Percentiles rank a stretch among this genome's conserved stretches.
Evolutionary conservation across 2,113 vertebrate species (phyloP).

Genomic region (Echinops telfairi): DNA sequence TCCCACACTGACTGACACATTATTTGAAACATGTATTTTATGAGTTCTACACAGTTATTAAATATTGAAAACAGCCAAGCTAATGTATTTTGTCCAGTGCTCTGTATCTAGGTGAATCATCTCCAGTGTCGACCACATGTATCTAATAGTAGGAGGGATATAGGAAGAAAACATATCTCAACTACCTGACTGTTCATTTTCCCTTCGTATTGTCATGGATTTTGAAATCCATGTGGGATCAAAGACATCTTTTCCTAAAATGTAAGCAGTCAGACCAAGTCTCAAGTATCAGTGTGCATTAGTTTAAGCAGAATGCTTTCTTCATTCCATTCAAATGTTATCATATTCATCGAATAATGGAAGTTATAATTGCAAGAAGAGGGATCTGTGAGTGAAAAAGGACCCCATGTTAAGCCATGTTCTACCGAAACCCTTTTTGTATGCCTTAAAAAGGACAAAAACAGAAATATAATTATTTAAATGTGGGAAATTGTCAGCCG

Average conservation of each 20-base stretch:
- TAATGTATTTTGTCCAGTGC: background rate
- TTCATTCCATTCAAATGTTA: conserved; percentile 52
- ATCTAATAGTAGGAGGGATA: background rate
- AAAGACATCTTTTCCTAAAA: conserved; percentile 44
- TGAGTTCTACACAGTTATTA: conserved; percentile 40
- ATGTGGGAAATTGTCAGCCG: no score
- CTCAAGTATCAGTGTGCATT: conserved; percentile 41
- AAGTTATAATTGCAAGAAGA: conserved; percentile 58
- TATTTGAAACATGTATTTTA: conserved; percentile 49
- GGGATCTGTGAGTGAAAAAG: no score
- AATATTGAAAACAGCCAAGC: background rate
- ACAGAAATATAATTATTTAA: no score
- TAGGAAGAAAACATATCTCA: conserved; percentile 4
- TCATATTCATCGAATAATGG: conserved; percentile 29
- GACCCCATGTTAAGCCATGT: no score
- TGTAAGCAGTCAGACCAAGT: conserved; percentile 33
- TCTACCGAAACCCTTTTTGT: no score
- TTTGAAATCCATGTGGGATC: conserved; percentile 58
- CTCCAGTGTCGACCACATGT: background rate
- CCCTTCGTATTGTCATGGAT: conserved; percentile 19
- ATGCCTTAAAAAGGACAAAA: no score
- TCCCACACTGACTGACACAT: background rate
- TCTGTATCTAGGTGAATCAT: conserved; percentile 9
- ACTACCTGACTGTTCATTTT: conserved; percentile 47
- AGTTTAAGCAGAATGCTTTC: conserved; percentile 67